A percentile compares a stretch with the other conserved stretches of the same genome.
phyloP scores from a whole-genome alignment of 2,888 invertebrate species.

The Melieria omissa region DNA sequence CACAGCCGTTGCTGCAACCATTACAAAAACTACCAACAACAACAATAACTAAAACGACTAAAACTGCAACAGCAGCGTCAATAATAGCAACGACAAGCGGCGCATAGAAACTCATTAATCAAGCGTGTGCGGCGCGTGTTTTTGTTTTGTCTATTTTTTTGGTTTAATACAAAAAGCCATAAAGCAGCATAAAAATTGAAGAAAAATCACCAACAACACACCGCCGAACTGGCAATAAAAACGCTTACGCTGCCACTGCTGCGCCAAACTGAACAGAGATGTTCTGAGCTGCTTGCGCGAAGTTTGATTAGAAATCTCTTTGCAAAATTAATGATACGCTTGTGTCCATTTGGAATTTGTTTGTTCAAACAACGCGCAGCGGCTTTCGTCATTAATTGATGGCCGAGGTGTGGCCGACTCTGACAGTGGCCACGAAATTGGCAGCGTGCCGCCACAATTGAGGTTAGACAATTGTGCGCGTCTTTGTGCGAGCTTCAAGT shows the following conservation, averaged over 20 bases:
- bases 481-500: no score
- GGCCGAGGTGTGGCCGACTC: no score
- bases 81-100: background rate
- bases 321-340: conserved; percentile 15
- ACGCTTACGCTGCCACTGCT: background rate
- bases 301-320: conserved; percentile 18
- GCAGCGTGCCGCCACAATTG: background rate
- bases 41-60: background rate
- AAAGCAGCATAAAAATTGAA: background rate
- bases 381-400: background rate
- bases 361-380: conserved; percentile 13
- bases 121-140: background rate
- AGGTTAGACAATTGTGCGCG: background rate
- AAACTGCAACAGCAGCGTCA: background rate
- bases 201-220: no score
- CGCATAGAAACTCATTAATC: conserved; percentile 7
- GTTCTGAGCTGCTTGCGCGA: conserved; percentile 1
- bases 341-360: conserved; percentile 21
- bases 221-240: no score
- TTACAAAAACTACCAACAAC: background rate
- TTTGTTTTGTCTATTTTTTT: background rate
- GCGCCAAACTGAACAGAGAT: background rate
- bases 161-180: background rate
- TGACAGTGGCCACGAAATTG: background rate
- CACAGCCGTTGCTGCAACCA: background rate